Percentiles rank a stretch among this genome's conserved stretches.
These are phyloP conservation scores for Dromococcyx pavoninus DNA, from an alignment of 2,797 vertebrate species.

Conservation along the genomic window DNA sequence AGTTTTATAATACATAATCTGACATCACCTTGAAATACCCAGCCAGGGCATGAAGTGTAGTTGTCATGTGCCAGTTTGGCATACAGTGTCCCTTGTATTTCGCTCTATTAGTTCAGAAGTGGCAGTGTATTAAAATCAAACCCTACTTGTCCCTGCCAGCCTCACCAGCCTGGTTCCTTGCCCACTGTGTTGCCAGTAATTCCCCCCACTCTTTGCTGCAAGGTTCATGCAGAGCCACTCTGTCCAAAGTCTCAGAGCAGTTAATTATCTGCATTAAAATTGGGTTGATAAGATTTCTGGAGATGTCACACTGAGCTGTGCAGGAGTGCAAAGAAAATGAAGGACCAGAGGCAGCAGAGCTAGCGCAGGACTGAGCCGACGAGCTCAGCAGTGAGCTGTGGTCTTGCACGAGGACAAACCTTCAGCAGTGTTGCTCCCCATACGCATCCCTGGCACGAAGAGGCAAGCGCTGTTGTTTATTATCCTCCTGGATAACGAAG, in stretches of 20 bases:
- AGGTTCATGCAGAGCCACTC: constrained; percentile 37
- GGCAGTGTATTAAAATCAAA: constrained; percentile 65
- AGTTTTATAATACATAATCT: constrained; percentile 50
- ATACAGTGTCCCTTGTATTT: background rate
- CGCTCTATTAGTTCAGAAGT: constrained; percentile 59
- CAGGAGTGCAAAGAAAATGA: constrained; percentile 24
- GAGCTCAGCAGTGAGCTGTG: background rate
- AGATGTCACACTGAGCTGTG: constrained; percentile 47
- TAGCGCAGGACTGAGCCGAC: background rate
- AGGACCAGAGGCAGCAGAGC: constrained; percentile 14
- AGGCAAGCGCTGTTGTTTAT: background rate
- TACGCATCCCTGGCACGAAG: background rate
- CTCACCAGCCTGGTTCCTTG: constrained; percentile 33
- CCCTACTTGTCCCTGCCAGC: constrained; percentile 62
- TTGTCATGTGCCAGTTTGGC: constrained; percentile 63
- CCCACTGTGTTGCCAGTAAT: constrained; percentile 41
- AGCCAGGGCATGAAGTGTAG: constrained; percentile 60
- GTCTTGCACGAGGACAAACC: background rate
- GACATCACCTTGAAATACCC: constrained; percentile 70
- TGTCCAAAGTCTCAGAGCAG: constrained; percentile 57
- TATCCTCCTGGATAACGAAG: background rate
- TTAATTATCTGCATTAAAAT: constrained; percentile 66
- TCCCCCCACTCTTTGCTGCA: constrained; percentile 51
- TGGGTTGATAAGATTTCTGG: constrained; percentile 53
- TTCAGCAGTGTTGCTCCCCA: background rate